phyloP scores from a whole-genome alignment of 2,113 vertebrate genomes.

The Elanus axillaris region DNA sequence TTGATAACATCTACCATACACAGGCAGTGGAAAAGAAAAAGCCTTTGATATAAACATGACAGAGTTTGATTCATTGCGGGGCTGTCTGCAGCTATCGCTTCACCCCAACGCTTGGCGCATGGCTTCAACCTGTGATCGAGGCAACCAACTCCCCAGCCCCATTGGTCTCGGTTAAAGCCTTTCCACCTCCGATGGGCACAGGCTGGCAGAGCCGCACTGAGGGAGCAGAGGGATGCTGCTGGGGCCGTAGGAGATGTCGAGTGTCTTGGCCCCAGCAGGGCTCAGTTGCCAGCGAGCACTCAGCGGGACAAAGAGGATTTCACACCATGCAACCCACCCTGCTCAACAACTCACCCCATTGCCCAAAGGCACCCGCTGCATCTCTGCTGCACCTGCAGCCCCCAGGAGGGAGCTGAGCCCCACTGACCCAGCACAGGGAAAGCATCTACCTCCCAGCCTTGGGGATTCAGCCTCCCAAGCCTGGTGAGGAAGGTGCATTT shows the following conservation, averaged over 20 bases:
- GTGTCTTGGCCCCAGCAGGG: accelerated
- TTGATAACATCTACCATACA: constrained; percentile 7
- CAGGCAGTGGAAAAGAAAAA: constrained; percentile 8
- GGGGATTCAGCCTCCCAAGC: not conserved
- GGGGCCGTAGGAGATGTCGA: not conserved
- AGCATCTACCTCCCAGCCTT: not conserved
- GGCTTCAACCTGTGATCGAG: not conserved
- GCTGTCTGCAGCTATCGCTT: not conserved
- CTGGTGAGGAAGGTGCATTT: not conserved
- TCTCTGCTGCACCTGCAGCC: not conserved
- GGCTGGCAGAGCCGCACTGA: not conserved
- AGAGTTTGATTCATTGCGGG: not conserved
- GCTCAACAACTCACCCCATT: not conserved
- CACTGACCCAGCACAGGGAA: accelerated
- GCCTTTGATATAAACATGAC: not conserved
- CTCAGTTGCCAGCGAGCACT: not conserved
- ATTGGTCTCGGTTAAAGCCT: accelerated
- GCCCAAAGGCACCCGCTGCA: accelerated
- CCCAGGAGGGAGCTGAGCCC: not conserved
- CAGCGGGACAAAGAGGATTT: not conserved
- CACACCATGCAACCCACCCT: accelerated
- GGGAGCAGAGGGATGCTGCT: not conserved
- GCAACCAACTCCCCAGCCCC: not conserved
- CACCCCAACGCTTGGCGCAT: not conserved
- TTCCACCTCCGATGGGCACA: accelerated